A percentile compares a stretch with the other conserved stretches of the same genome.
Conservation (phyloP, 2,888 invertebrate species). For the Andrena praecox region DNA sequence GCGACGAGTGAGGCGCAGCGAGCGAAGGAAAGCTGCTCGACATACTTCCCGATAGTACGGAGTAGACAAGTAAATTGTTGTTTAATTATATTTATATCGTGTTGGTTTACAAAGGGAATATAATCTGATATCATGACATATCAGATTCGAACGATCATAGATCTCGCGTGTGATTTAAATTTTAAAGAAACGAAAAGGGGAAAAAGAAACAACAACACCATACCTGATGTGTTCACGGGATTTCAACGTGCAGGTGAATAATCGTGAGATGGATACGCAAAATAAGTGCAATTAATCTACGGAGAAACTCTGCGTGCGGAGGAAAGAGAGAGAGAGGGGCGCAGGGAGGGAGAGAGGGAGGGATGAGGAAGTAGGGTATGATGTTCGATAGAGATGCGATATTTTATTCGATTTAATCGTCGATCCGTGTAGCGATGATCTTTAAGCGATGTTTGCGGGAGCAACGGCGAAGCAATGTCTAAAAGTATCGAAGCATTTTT, state of each 20-base stretch:
- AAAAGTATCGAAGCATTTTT: slow-evolving; percentile 64
- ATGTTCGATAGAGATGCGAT: slow-evolving; percentile 50
- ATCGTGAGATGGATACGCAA: slow-evolving; percentile 40
- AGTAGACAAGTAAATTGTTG: slow-evolving; percentile 63
- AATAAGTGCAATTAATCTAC: slow-evolving; percentile 71
- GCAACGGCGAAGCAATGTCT: slow-evolving; percentile 43
- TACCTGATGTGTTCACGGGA: slow-evolving; percentile 60
- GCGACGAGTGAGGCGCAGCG: slow-evolving; percentile 10
- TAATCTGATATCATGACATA: slow-evolving; percentile 82
- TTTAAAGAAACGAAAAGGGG: not conserved
- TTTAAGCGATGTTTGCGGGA: slow-evolving; percentile 55
- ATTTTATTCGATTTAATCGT: slow-evolving; percentile 55
- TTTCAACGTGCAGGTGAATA: slow-evolving; percentile 33
- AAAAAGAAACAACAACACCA: slow-evolving; percentile 27
- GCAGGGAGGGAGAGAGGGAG: too few species aligned
- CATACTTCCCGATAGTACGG: slow-evolving; percentile 51
- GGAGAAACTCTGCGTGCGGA: slow-evolving; percentile 23
- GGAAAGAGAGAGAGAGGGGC: not conserved
- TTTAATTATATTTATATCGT: slow-evolving; percentile 64
- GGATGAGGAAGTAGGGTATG: slow-evolving; percentile 29
- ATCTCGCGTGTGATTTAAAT: slow-evolving; percentile 66
- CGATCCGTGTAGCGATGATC: slow-evolving; percentile 51
- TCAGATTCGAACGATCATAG: slow-evolving; percentile 72
- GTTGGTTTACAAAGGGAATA: slow-evolving; percentile 50
- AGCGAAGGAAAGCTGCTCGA: slow-evolving; percentile 39